Base-by-base conservation (phyloP, 1,140 invertebrate species). In the Diuraphis noxia region DNA sequence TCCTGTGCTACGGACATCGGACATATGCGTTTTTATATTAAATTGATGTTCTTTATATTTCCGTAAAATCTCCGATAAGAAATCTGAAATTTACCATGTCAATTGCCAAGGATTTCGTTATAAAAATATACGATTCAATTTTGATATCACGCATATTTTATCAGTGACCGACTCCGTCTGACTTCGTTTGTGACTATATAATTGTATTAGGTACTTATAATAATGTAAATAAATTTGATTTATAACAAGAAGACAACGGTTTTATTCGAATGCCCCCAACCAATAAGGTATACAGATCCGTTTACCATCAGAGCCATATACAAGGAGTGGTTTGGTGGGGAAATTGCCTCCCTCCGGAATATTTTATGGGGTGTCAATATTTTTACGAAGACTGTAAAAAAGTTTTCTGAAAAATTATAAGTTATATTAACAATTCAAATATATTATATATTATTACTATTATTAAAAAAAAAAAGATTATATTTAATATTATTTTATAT, bases 1-100 rank as follows among this genome's bases (percentile, higher is more conserved):
- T 41, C 79, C 79, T 40, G 79, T 38, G 21, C 8, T 40, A 82
- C 21, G 72, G 17, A 77, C 34, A 79, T 79, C 21, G 72, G 17
- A 77, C 34, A 79, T 79, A 79, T 79, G 72, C 34, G 34, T 36
- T 36, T 79, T 79, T 79, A 34, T 79, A 79, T 79, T 79, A 79
- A 79, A 79, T 79, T 36, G 19, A 34, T 21, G 72, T 79, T 36
- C 72, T 79, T 79, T 79, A 79, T 79, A 79, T 79, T 79, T 79
- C n/a, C n/a, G 30, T n/a, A 72, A 72, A 72, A 72, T 79, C 72
- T 79, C 72, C 7, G 72, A 79, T 79, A 79, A 79, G 72, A 79
- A 36, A 79, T 79, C 72, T 79, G 34, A 36, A 36, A 36, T 79
- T 79, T 36, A 79, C 17, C 34, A 79, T 79, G 19, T 79, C 34